These are phyloP conservation scores for Coryphaenoides rupestris DNA, from an alignment of 2,113 vertebrate species.

Conservation along the genomic window DNA sequence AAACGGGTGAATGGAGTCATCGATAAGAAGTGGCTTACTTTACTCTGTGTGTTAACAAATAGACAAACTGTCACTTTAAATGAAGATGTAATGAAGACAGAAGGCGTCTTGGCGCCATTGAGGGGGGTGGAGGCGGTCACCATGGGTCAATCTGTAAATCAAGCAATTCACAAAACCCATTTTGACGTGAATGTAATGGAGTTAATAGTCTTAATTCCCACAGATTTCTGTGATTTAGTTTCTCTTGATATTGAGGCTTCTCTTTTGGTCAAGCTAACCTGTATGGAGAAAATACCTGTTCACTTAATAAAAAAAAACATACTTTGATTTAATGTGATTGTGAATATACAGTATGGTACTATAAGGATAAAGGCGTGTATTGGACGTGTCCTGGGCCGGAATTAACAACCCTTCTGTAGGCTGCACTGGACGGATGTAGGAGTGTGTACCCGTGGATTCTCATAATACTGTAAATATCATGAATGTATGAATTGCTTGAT, in stretches of 20 bases:
- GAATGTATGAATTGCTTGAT: constrained; percentile 62
- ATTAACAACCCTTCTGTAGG: constrained; percentile 24
- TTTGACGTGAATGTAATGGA: constrained; percentile 53
- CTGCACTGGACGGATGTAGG: constrained; percentile 29
- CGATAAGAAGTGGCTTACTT: no score
- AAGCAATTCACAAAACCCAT: constrained; percentile 29
- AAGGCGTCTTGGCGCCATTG: constrained; percentile 46
- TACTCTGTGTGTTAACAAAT: no score
- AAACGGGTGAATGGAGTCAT: not conserved
- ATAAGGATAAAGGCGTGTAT: constrained; percentile 11
- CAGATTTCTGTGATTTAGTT: constrained; percentile 10
- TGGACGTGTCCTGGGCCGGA: constrained; percentile 29
- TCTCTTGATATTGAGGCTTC: not conserved
- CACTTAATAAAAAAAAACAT: no score
- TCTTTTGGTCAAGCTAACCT: constrained; percentile 25
- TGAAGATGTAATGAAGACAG: constrained; percentile 24
- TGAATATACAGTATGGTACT: constrained; percentile 6
- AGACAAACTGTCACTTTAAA: constrained; percentile 20
- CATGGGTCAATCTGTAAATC: not conserved
- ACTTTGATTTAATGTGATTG: constrained; percentile 21
- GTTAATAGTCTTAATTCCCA: not conserved
- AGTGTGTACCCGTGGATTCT: constrained; percentile 15
- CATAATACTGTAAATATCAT: constrained; percentile 62
- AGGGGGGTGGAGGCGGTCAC: constrained; percentile 4
- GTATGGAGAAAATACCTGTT: no score